Evolutionary conservation across 2,797 vertebrate species (phyloP).

Genomic region (Rhynchotus rufescens): DNA sequence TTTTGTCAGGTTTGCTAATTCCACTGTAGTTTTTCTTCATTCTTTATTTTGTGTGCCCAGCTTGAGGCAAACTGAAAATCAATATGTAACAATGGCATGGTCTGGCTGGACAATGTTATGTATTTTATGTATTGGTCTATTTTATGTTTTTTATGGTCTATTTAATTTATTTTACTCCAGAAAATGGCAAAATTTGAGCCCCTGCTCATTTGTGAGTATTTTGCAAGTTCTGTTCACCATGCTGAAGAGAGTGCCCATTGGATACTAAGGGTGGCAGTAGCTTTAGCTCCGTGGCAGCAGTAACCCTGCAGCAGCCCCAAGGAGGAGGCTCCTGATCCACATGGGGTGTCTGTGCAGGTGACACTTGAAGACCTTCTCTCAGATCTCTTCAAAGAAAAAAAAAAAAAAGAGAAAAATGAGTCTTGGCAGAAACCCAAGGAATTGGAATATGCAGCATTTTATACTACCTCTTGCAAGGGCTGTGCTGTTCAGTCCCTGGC

Average conservation of each 20-base stretch:
- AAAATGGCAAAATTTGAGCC: neutral
- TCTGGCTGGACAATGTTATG: neutral
- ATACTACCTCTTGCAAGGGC: neutral
- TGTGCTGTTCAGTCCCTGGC: neutral
- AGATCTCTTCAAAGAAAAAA: neutral
- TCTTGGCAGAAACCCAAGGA: neutral
- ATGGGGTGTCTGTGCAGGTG: neutral
- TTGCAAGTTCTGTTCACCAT: neutral
- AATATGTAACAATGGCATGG: neutral
- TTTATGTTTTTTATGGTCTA: neutral
- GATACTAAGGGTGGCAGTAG: neutral
- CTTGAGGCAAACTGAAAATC: neutral
- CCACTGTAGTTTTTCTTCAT: neutral
- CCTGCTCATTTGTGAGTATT: neutral
- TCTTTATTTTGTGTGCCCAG: neutral
- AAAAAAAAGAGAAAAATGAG: neutral
- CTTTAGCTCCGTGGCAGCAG: neutral
- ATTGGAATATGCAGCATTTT: neutral
- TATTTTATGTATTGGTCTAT: neutral
- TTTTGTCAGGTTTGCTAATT: neutral
- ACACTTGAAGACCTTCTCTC: neutral
- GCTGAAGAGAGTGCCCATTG: rapidly evolving
- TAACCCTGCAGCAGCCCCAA: neutral
- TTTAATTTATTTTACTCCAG: neutral
- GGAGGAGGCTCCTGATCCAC: rapidly evolving